Evolutionary conservation across 2,797 vertebrate genomes (phyloP), one percentile per base, ranked within the genome.

Genomic region (Coccyzus lansbergi): DNA sequence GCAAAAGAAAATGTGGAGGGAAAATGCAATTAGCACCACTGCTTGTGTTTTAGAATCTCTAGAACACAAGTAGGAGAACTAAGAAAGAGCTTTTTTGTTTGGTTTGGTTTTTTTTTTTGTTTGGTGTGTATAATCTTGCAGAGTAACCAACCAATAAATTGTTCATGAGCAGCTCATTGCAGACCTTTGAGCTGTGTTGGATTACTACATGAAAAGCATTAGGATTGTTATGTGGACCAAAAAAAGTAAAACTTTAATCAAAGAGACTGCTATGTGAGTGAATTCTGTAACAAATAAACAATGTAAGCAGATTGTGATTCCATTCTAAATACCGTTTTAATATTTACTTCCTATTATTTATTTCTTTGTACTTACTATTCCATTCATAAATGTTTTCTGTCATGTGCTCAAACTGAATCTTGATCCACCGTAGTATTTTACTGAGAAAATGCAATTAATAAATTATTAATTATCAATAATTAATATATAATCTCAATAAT

Each of bases 241-340:
- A 38, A 38, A 60, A 92, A 80, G 28, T 85, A 67, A 93, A 94
- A 91, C 58, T 58, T 89, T 89, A 72, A 85, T 87, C 75, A 91
- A 74, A 93, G 42, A 68, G 77, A 33, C 68, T 87, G 11, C 4
- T 70, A 4, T 64, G 31, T 77, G 52, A 51, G 15, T 29, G 15
- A 90, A 56, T 67, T 89, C 46, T 76, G 9, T 53, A 74, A 69
- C 49, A 86, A 87, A 68, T 53, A 65, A 90, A 67, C 15, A 86
- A 88, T 60, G 81, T 1, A 79, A 46, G 26, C 9, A 38, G 8
- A 70, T 96, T 36, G 56, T 49, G n/a, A 46, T 77, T 77, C 17
- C 29, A 60, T 9, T 11, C 3, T 60, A 76, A 90, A 74, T 36
- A 48, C 8, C 4, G 55, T 90, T 88, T 71, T 48, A 83, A 80